Base-by-base conservation (phyloP, 2,888 invertebrate genomes). In the Hirtodrosophila duncani region DNA sequence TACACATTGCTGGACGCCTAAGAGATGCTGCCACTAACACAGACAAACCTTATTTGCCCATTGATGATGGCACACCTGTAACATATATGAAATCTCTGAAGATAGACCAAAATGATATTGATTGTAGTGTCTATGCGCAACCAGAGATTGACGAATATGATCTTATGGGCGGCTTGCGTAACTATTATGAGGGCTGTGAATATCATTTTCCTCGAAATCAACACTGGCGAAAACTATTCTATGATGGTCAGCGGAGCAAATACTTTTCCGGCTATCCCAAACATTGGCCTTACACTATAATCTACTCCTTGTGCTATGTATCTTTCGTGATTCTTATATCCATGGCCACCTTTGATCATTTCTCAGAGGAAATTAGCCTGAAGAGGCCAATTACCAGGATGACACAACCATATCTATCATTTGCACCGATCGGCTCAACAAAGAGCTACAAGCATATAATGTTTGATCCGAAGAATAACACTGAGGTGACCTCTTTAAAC, bases 171-270 rank as follows among this genome's bases (percentile, higher is more conserved):
- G 10, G 11, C 0, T n/a, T 7, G 1, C 52, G 75, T 1, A 1
- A 18, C 0, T 30, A 38, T 29, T 75, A 79, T 36, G 4, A 13
- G 0, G 55, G 46, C 8, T 71, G 60, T 8, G 14, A 58, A 20
- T 39, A 57, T 30, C 74, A 75, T 51, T 79, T 79, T 45, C 74
- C 68, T 1, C n/a, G 21, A 1, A 3, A 0, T 0, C 14, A 6
- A 0, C 1, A 3, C 2, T 41, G 56, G 50, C 34, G 44, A 1
- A 24, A 29, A 0, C 20, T 33, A 2, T 16, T 59, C 2, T 57
- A 23, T 24, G 34, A 63, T 5, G 44, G 10, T 5, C 1, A 0
- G 1, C 7, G 10, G 4, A 21, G 38, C 2, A 37, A 6, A 3
- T 49, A 42, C 5, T 18, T 37, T 3, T 9, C 41, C 3, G 44